Conservation (phyloP, 2,113 vertebrate species). For the Nannospalax galili region DNA sequence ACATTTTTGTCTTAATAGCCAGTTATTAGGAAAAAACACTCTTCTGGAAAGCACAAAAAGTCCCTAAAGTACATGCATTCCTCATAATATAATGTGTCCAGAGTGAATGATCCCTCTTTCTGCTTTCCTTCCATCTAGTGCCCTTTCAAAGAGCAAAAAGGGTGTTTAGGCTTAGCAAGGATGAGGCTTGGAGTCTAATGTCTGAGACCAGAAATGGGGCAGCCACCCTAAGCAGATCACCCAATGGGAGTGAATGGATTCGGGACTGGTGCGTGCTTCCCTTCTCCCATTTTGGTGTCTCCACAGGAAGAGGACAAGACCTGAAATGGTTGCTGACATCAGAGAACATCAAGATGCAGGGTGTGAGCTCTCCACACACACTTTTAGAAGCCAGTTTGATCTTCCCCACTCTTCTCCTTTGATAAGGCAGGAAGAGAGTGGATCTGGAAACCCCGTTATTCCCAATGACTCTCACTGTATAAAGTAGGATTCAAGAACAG, state of each 20-base stretch:
- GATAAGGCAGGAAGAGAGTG: background rate
- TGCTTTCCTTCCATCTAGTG: background rate
- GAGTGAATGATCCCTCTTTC: background rate
- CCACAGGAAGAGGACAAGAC: background rate
- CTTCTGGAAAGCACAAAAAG: background rate
- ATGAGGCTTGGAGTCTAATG: background rate
- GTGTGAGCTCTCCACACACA: background rate
- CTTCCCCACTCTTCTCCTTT: background rate
- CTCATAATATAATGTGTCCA: background rate
- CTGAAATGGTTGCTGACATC: background rate
- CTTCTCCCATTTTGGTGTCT: background rate
- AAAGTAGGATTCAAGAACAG: background rate
- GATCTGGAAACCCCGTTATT: background rate
- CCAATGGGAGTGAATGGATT: background rate
- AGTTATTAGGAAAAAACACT: conserved; percentile 22
- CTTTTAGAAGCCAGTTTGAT: conserved; percentile 1
- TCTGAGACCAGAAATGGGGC: background rate
- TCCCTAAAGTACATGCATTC: background rate
- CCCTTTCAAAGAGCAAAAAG: background rate
- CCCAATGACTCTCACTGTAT: background rate
- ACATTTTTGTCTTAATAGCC: conserved; percentile 55
- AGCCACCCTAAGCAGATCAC: background rate
- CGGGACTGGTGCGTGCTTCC: background rate
- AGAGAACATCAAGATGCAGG: background rate
- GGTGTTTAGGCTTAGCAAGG: background rate